A percentile compares a stretch with the other conserved stretches of the same genome.
Evolutionary conservation across 2,888 invertebrate species (phyloP).

Genomic region (Spisula subtruncata): DNA sequence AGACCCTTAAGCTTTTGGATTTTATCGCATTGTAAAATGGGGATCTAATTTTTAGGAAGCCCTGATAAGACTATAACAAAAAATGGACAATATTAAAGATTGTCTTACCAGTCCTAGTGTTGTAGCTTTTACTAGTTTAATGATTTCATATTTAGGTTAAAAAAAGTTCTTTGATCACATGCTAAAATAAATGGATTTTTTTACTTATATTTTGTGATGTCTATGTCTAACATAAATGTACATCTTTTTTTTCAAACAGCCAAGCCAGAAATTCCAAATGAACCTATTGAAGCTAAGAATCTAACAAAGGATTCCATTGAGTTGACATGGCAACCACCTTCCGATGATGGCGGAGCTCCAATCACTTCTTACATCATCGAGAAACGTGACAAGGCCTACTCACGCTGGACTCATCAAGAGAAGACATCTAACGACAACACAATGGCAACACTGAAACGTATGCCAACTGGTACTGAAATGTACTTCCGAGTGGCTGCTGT

Average conservation of each 20-base stretch:
- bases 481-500: slow-evolving; percentile 95
- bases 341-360: slow-evolving; percentile 88
- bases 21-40: no score
- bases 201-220: background rate
- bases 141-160: no score
- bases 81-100: no score
- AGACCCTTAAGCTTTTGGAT: no score
- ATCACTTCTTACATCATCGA: slow-evolving; percentile 91
- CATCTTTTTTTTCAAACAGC: slow-evolving; percentile 77
- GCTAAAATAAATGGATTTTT: no score
- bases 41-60: no score
- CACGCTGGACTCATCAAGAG: slow-evolving; percentile 83
- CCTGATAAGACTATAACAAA: no score
- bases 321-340: slow-evolving; percentile 88
- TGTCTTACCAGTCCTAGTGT: no score
- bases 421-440: slow-evolving; percentile 87
- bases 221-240: background rate
- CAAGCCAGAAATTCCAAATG: slow-evolving; percentile 85
- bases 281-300: slow-evolving; percentile 88
- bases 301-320: slow-evolving; percentile 89
- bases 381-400: slow-evolving; percentile 90
- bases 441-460: slow-evolving; percentile 90
- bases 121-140: no score
- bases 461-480: slow-evolving; percentile 94
- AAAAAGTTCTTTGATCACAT: no score